A percentile compares a stretch with the other conserved stretches of the same genome.
phyloP scores from a whole-genome alignment of 2,113 vertebrate genomes.

The Esox niger region DNA sequence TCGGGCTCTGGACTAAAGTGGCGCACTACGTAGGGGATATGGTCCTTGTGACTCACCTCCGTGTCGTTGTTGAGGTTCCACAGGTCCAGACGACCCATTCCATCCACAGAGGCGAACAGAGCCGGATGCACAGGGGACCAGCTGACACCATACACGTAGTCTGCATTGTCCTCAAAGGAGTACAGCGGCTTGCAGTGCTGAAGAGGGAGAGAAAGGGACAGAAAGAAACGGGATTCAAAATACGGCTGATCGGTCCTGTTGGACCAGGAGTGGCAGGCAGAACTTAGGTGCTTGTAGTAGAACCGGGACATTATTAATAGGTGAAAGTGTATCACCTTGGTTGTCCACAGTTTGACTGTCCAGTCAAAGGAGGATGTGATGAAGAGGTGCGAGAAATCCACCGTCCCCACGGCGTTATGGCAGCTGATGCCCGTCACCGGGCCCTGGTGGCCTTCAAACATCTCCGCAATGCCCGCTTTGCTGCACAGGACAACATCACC shows the following conservation, averaged over 20 bases:
- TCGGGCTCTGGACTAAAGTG: too few relatives aligned
- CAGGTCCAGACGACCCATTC: constrained; percentile 85
- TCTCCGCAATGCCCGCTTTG: constrained; percentile 85
- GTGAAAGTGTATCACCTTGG: constrained; percentile 75
- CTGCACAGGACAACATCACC: constrained; percentile 59
- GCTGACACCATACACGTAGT: constrained; percentile 89
- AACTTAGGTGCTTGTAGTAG: too few relatives aligned
- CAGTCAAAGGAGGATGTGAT: constrained; percentile 90
- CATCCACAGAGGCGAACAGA: constrained; percentile 86
- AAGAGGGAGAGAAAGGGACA: constrained; percentile 60
- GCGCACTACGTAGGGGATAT: too few relatives aligned
- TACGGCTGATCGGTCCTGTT: background rate
- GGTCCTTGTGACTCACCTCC: constrained; percentile 78
- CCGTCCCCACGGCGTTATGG: constrained; percentile 84
- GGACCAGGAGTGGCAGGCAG: background rate
- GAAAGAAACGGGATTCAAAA: background rate
- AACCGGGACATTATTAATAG: too few relatives aligned
- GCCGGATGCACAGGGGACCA: constrained; percentile 89
- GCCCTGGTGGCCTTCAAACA: constrained; percentile 87
- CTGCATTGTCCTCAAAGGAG: constrained; percentile 90
- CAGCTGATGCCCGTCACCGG: constrained; percentile 88
- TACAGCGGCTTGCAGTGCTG: constrained; percentile 88
- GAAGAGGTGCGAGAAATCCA: constrained; percentile 89
- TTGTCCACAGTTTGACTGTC: constrained; percentile 88
- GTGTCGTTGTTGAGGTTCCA: constrained; percentile 91